Conservation (phyloP, 2,113 vertebrate genomes). For the Equus quagga region DNA sequence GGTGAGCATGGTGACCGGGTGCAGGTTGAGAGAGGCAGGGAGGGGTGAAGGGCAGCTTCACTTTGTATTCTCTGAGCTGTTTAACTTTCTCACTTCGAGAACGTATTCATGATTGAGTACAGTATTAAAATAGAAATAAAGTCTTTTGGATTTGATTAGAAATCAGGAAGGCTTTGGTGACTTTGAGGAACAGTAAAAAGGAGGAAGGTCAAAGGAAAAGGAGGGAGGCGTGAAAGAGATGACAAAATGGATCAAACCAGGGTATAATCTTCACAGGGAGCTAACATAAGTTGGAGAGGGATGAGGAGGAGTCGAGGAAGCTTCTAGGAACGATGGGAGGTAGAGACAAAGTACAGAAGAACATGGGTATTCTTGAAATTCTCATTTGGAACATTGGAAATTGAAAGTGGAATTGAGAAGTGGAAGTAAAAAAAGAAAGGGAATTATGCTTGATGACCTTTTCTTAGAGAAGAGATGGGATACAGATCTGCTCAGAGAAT, state of each 20-base stretch:
- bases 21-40: neutral
- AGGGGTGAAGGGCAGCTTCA: neutral
- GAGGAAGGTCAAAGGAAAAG: neutral
- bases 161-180: neutral
- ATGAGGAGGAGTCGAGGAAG: neutral
- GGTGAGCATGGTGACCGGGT: neutral
- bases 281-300: neutral
- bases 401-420: neutral
- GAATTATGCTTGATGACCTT: neutral
- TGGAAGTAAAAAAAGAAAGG: neutral
- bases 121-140: neutral
- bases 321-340: neutral
- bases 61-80: neutral
- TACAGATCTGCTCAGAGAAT: neutral
- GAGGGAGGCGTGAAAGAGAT: neutral
- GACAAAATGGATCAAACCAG: neutral
- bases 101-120: neutral
- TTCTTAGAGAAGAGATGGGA: neutral
- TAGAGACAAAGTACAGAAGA: neutral
- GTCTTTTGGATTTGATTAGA: neutral
- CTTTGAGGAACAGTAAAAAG: neutral
- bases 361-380: neutral
- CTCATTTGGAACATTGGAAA: neutral
- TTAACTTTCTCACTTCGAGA: neutral
- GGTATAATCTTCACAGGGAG: neutral